Percentiles rank a stretch among this genome's conserved stretches.
phyloP scores from a whole-genome alignment of 2,888 invertebrate species.

The Ommatoiulus sabulosus region DNA sequence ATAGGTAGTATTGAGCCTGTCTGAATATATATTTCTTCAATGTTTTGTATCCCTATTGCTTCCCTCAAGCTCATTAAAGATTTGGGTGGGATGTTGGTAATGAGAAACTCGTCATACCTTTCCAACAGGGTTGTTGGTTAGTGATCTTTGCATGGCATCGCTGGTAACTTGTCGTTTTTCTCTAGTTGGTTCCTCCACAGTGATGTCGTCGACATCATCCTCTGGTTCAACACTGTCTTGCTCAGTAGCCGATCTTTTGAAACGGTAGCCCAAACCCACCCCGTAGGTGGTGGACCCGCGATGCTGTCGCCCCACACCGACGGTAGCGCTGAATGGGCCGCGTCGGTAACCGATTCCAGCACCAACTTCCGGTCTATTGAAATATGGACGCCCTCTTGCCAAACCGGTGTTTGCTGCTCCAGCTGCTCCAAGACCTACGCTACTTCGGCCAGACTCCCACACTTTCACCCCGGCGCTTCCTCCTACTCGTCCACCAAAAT shows the following conservation, averaged over 20 bases:
- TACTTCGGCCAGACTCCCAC: constrained; percentile 52
- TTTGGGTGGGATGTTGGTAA: no score
- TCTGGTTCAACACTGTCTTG: background rate
- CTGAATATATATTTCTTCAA: no score
- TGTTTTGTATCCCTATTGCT: no score
- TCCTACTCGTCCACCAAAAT: constrained; percentile 55
- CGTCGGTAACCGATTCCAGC: constrained; percentile 52
- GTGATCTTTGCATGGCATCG: constrained; percentile 1
- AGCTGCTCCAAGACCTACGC: constrained; percentile 54
- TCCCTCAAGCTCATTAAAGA: no score
- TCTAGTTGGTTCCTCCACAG: background rate
- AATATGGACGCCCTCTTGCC: constrained; percentile 50
- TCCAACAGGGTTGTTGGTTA: constrained; percentile 51
- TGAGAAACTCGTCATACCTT: no score
- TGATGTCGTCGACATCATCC: background rate
- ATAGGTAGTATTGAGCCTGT: no score
- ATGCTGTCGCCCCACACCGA: constrained; percentile 36
- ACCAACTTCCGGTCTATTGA: constrained; percentile 52
- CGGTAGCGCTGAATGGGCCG: constrained; percentile 52
- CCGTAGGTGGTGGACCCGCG: background rate
- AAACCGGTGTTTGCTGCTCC: constrained; percentile 44
- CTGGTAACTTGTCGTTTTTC: constrained; percentile 27
- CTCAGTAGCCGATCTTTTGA: background rate
- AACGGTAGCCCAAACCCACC: constrained; percentile 7
- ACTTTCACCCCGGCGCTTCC: constrained; percentile 55